Percentiles rank a stretch among this genome's conserved stretches.
phyloP scores from a whole-genome alignment of 1,140 invertebrate species.

The Elysia chlorotica region DNA sequence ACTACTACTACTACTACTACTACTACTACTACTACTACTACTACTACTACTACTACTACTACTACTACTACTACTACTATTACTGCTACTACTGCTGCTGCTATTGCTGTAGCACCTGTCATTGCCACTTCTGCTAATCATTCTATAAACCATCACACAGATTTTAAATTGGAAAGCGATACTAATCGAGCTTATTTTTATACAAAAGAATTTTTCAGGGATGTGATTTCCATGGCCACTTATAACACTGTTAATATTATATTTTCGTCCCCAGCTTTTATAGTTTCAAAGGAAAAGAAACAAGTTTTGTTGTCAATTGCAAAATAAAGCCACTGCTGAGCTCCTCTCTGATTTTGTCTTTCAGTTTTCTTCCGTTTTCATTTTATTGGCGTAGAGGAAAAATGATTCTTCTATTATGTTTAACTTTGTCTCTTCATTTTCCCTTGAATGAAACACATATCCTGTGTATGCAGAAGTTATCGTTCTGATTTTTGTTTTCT shows the following conservation, averaged over 20 bases:
- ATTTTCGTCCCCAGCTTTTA: not conserved
- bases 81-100: not conserved
- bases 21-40: conserved; percentile 1
- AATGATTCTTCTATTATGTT: no score
- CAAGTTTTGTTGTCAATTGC: not conserved
- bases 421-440: no score
- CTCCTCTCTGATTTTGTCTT: no score
- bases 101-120: not conserved
- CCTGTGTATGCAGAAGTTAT: no score
- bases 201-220: not conserved
- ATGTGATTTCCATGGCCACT: not conserved
- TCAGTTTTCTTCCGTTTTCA: no score
- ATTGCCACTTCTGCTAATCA: not conserved
- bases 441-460: no score
- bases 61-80: not conserved
- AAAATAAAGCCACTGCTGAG: not conserved
- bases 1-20: not conserved
- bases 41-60: conserved; percentile 3
- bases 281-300: not conserved
- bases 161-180: no score
- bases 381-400: no score
- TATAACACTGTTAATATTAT: not conserved
- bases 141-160: not conserved
- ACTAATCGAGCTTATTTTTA: no score
- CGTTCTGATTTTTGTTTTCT: no score